These are phyloP conservation scores for Idaea aversata DNA, from an alignment of 2,888 invertebrate genomes.

Conservation along the genomic window DNA sequence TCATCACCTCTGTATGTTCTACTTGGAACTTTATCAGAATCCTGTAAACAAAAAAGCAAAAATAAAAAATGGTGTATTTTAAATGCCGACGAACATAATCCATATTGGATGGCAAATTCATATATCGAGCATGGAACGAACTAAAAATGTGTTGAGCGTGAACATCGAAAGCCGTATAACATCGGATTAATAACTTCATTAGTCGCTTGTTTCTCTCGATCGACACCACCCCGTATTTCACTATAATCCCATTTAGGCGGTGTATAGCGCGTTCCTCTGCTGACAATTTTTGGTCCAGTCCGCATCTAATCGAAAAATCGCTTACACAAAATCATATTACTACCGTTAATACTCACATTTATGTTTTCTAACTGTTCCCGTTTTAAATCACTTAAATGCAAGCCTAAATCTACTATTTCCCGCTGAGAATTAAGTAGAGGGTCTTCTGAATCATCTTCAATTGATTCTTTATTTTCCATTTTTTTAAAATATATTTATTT, in stretches of 20 bases:
- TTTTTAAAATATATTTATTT: background rate
- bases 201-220: constrained; percentile 77
- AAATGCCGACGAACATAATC: constrained; percentile 22
- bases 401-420: background rate
- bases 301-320: constrained; percentile 36
- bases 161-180: constrained; percentile 68
- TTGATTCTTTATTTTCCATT: background rate
- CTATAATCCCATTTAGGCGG: constrained; percentile 73
- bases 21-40: constrained; percentile 43
- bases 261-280: constrained; percentile 50
- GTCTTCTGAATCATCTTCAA: background rate
- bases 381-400: background rate
- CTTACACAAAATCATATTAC: constrained; percentile 26
- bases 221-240: constrained; percentile 73
- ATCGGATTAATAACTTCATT: constrained; percentile 81
- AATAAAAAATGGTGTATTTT: constrained; percentile 16
- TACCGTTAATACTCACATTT: background rate
- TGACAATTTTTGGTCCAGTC: constrained; percentile 49
- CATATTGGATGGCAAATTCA: constrained; percentile 37
- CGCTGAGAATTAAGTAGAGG: background rate
- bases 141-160: constrained; percentile 55
- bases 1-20: constrained; percentile 48
- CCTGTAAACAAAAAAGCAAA: constrained; percentile 47
- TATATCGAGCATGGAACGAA: constrained; percentile 37
- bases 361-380: background rate